phyloP scores from a whole-genome alignment of 2,888 invertebrate genomes.

The Acronicta leporina region DNA sequence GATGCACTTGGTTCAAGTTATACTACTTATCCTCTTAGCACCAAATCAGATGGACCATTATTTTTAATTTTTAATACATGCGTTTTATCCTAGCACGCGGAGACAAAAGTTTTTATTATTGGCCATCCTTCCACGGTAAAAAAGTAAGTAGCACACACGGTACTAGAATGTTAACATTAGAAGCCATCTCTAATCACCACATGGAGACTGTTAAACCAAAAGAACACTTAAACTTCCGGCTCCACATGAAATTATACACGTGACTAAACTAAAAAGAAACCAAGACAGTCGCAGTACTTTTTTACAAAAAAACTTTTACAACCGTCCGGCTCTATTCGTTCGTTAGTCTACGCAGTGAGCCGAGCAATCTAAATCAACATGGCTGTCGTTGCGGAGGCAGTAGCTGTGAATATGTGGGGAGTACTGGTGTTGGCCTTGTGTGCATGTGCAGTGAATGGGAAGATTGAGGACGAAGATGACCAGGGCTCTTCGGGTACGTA shows the following conservation, averaged over 20 bases:
- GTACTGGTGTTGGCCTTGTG: slow-evolving; percentile 31
- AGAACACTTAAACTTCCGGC: neutral
- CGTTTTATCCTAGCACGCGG: no score
- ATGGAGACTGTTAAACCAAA: neutral
- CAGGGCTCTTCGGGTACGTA: slow-evolving; percentile 36
- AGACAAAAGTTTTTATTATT: no score
- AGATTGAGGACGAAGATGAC: slow-evolving; percentile 27
- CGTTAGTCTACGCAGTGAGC: slow-evolving; percentile 12
- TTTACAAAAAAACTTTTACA: slow-evolving; percentile 3
- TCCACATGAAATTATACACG: slow-evolving; percentile 2
- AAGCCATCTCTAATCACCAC: neutral
- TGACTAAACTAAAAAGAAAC: neutral
- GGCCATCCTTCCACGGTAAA: no score
- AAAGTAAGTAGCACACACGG: no score
- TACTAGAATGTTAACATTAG: neutral
- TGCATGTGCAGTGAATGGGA: slow-evolving; percentile 29
- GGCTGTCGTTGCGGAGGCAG: slow-evolving; percentile 8
- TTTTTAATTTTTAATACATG: no score
- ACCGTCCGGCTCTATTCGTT: slow-evolving; percentile 24
- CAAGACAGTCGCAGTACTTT: neutral
- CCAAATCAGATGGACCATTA: no score
- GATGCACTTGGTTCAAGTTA: no score
- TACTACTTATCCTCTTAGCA: no score
- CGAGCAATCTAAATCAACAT: slow-evolving; percentile 8
- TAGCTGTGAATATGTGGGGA: slow-evolving; percentile 27